Conservation (phyloP, 2,888 invertebrate genomes). For the Pyrocoelia pectoralis region DNA sequence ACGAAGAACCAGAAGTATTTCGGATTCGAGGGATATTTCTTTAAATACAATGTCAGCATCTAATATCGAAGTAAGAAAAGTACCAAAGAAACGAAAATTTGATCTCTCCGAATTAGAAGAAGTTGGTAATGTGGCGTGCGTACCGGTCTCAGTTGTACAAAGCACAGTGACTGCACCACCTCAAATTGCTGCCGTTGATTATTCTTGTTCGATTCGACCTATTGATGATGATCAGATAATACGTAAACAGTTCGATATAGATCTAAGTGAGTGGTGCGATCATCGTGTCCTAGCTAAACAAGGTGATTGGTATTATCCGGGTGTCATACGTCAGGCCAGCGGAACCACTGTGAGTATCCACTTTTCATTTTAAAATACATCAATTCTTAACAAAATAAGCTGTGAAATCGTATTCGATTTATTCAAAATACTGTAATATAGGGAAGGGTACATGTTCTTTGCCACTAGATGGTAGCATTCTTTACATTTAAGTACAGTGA, state of each 20-base stretch:
- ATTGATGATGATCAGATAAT: constrained; percentile 49
- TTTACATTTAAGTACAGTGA: too few species aligned
- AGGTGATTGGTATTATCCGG: constrained; percentile 84
- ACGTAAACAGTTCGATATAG: constrained; percentile 64
- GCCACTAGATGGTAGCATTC: too few species aligned
- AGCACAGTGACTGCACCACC: constrained; percentile 55
- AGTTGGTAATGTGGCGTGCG: constrained; percentile 59
- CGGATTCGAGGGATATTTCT: constrained; percentile 15
- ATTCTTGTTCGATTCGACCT: constrained; percentile 50
- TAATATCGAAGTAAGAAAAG: constrained; percentile 68
- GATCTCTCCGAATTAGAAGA: constrained; percentile 81
- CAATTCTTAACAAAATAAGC: too few species aligned
- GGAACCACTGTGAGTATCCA: constrained; percentile 64
- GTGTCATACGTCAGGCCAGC: constrained; percentile 81
- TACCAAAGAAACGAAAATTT: constrained; percentile 94
- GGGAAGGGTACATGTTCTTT: too few species aligned
- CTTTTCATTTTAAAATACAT: neutral
- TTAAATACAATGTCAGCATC: constrained; percentile 25
- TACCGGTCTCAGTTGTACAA: constrained; percentile 57
- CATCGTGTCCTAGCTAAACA: constrained; percentile 91
- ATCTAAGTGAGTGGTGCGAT: constrained; percentile 93
- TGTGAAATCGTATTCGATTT: too few species aligned
- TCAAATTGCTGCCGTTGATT: constrained; percentile 57
- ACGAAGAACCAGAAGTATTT: constrained; percentile 20
- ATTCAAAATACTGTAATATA: too few species aligned